Conservation (phyloP, 2,888 invertebrate species). For the Lutraria lutraria region DNA sequence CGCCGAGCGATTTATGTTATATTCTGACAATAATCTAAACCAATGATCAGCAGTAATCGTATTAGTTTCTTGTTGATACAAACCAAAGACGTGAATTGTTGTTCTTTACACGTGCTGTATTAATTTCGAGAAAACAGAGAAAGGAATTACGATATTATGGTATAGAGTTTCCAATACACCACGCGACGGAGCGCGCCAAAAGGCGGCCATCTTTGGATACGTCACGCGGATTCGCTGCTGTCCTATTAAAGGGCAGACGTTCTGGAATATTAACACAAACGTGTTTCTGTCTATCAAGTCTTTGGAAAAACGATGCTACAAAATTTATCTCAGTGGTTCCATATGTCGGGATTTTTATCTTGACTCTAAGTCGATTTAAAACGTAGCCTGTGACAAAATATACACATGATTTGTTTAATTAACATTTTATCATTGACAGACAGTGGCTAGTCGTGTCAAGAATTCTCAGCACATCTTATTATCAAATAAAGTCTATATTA, state of each 20-base stretch:
- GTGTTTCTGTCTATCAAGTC: slow-evolving; percentile 8
- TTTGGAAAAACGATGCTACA: background rate
- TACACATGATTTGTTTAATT: background rate
- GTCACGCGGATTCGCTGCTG: slow-evolving; percentile 53
- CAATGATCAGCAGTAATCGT: slow-evolving; percentile 69
- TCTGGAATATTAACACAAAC: background rate
- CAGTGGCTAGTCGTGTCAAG: background rate
- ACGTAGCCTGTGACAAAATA: background rate
- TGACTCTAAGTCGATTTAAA: slow-evolving; percentile 22
- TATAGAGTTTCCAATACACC: slow-evolving; percentile 50
- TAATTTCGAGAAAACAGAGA: slow-evolving; percentile 69
- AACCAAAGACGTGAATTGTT: slow-evolving; percentile 69
- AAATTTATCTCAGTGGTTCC: background rate
- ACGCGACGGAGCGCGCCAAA: slow-evolving; percentile 55
- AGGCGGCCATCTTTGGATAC: slow-evolving; percentile 57
- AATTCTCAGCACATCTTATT: background rate
- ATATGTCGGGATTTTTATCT: slow-evolving; percentile 13
- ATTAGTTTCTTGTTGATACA: slow-evolving; percentile 70
- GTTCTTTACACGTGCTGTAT: slow-evolving; percentile 66
- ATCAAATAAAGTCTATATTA: slow-evolving; percentile 5
- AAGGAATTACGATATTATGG: slow-evolving; percentile 54
- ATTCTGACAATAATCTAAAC: slow-evolving; percentile 70
- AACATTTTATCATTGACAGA: slow-evolving; percentile 14
- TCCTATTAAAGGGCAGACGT: slow-evolving; percentile 10
- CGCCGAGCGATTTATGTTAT: slow-evolving; percentile 67